Base-by-base conservation (phyloP, 1,140 invertebrate genomes). In the Pissodes strobi region DNA sequence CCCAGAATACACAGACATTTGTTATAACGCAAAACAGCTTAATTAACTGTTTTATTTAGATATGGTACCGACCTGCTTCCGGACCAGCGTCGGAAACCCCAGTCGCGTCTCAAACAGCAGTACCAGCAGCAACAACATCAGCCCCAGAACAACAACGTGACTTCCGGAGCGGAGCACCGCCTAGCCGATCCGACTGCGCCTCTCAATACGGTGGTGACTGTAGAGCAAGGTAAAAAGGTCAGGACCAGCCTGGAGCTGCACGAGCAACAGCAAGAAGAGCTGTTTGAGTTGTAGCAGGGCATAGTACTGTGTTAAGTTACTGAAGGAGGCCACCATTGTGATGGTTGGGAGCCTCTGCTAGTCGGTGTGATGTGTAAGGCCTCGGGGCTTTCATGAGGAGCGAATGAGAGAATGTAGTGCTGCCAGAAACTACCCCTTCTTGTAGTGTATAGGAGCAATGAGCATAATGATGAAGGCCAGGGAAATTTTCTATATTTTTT, bases 221-320 rank as follows among this genome's bases (percentile, higher is more conserved):
- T 62, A 72, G 91, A 90, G 12, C 89, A 92, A 75, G 89, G 89
- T 27, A 84, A 87, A 66, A 86, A 86, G 72, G 87, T 94, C 2
- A 86, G 87, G 74, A 89, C 84, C 63, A 93, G 91, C 1, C 75
- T 93, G 38, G 87, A 90, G 76, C 85, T 89, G 71, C 82, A 93
- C 55, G 89, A 93, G 79, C 85, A 90, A 72, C 85, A 90, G 72
- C 91, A 93, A 78, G 91, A 94, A 72, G 91, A 94, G 76, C 86
- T 93, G 76, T 94, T 93, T 77, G 90, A 94, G 79, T 90, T 94
- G 87, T 94, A 92, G 89, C 88, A 49, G 56, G n/a, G n/a, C n/a
- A n/a, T n/a, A n/a, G n/a, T n/a, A 9, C 19, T 12, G 19, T 2
- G 43, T 3, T n/a, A 6, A 4, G 9, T 17, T 4, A 13, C 38